Base-by-base conservation (phyloP, 2,888 invertebrate genomes). In the Cephonodes hylas region DNA sequence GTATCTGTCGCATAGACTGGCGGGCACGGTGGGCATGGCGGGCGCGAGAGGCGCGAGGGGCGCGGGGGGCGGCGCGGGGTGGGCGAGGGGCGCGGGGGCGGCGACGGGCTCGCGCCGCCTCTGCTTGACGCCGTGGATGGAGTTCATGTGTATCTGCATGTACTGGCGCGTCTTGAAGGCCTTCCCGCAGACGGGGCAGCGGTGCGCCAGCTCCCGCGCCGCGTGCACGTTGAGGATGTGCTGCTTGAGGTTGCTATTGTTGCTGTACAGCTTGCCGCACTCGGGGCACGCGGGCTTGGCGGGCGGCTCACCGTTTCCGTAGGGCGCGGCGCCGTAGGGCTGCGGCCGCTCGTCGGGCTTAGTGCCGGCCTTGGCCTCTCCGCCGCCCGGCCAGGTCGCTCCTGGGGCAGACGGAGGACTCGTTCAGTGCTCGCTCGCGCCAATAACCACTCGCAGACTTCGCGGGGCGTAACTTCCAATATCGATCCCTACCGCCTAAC, bases 81-180 rank as follows among this genome's bases (percentile, higher is more conserved):
- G 81, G 81, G 84, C 86, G 85, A n/a, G 78, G 76, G 77, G 76
- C 71, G 77, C 76, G 81, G 80, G 79, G 79, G 78, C 79, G 85
- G 83, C 81, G 80, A 85, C 83, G 83, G 86, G 81, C 81, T 85
- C 86, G 85, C 86, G 89, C 83, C 88, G 91, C 85, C 94, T 93
- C 79, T 95, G 89, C 77, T 94, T 89, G 70, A 95, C 94, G 73
- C 95, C 95, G 85, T 95, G 95, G 86, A 94, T 94, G 68, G 95
- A 94, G 80, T 95, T 89, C 87, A 95, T 89, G 85, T 95, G 95
- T 83, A 95, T 95, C 88, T 95, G 95, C 80, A 95, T 93, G 86
- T 95, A 95, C 88, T 95, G 95, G 86, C 94, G 94, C 69, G 95
- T 95, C 89, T 95, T 95, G 93, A 95, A 95, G 77, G 92, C 93